A percentile compares a stretch with the other conserved stretches of the same genome.
These are phyloP conservation scores for Anoplolepis gracilipes DNA, from an alignment of 1,140 invertebrate genomes.

Conservation along the genomic window DNA sequence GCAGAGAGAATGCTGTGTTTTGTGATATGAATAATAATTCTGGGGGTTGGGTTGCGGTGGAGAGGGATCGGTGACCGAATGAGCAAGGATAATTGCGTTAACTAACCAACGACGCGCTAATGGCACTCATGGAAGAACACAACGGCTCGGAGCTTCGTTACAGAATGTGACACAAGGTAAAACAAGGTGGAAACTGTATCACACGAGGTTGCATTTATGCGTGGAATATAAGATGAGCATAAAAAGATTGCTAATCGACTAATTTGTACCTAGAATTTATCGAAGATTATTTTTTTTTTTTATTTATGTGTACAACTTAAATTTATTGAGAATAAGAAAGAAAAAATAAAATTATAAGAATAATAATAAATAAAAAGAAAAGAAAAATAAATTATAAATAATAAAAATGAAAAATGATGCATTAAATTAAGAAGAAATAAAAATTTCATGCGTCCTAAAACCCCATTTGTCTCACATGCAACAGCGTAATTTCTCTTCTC, in stretches of 20 bases:
- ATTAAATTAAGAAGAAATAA: neutral
- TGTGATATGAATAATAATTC: slow-evolving; percentile 38
- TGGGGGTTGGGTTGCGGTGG: neutral
- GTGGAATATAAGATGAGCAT: neutral
- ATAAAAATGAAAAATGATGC: neutral
- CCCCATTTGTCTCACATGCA: too few species aligned
- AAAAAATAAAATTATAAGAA: too few species aligned
- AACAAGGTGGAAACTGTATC: slow-evolving; percentile 10
- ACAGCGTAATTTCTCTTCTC: too few species aligned
- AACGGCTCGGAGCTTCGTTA: neutral
- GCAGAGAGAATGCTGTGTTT: neutral
- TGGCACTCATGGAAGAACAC: slow-evolving; percentile 32
- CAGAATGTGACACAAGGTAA: slow-evolving; percentile 13
- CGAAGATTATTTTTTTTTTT: neutral
- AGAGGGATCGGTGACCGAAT: neutral
- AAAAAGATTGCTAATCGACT: neutral
- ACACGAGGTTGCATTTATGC: neutral
- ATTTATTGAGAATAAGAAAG: neutral
- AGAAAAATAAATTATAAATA: too few species aligned
- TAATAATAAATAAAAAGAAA: too few species aligned
- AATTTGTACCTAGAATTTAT: slow-evolving; percentile 7
- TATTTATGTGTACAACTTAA: neutral
- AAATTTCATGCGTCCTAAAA: slow-evolving; percentile 13
- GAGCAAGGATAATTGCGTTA: slow-evolving; percentile 27
- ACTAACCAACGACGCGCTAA: slow-evolving; percentile 45